Evolutionary conservation across 2,113 vertebrate genomes (phyloP).

Genomic region (Alethe castanea): DNA sequence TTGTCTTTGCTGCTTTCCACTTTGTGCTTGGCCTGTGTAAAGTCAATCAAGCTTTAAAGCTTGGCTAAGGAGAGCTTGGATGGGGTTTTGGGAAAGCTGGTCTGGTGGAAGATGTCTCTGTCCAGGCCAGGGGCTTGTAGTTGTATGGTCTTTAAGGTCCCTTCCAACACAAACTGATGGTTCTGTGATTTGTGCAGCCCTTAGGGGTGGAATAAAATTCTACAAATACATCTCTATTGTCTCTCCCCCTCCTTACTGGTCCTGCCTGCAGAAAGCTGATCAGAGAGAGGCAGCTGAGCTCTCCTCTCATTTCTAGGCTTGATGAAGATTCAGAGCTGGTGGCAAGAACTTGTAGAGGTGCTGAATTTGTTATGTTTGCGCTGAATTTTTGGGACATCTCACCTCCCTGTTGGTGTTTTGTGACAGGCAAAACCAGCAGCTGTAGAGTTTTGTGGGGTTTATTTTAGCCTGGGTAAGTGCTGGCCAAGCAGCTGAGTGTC

Average conservation of each 20-base stretch:
- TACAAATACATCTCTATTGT: neutral
- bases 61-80: neutral
- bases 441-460: neutral
- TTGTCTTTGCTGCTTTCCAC: neutral
- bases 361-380: fast-evolving
- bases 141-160: neutral
- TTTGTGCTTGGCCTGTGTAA: neutral
- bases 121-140: neutral
- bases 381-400: neutral
- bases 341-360: neutral
- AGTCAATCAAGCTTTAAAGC: neutral
- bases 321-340: neutral
- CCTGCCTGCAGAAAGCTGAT: neutral
- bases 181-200: neutral
- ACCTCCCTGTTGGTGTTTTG: fast-evolving
- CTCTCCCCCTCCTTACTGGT: neutral
- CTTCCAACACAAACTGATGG: neutral
- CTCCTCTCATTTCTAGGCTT: neutral
- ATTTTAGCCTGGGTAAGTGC: neutral
- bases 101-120: neutral
- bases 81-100: neutral
- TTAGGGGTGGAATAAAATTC: neutral
- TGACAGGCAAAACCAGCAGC: neutral
- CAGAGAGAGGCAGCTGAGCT: neutral
- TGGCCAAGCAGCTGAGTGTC: neutral